Conservation (phyloP, 2,113 vertebrate species). For the Pipa parva region DNA sequence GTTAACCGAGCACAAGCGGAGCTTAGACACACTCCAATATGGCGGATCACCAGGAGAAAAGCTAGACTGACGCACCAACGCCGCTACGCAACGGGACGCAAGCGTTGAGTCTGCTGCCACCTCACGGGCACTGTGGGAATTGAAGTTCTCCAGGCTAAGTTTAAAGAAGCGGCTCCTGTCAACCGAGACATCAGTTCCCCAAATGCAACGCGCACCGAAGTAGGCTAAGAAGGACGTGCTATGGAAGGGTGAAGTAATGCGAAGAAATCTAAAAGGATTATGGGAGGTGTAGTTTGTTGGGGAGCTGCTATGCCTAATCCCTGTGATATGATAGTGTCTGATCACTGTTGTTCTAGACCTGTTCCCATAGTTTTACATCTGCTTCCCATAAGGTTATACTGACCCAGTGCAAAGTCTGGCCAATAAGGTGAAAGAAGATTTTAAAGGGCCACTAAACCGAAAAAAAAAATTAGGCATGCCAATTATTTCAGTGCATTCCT, state of each 20-base stretch:
- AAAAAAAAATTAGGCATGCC: no score
- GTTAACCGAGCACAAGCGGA: constrained; percentile 50
- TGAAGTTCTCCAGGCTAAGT: constrained; percentile 14
- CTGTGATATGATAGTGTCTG: no score
- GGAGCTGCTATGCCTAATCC: not conserved
- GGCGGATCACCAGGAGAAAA: constrained; percentile 74
- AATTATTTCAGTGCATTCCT: no score
- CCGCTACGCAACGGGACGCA: constrained; percentile 53
- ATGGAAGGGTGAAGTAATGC: not conserved
- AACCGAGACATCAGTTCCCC: constrained; percentile 33
- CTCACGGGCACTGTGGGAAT: constrained; percentile 36
- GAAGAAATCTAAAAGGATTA: not conserved
- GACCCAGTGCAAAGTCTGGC: no score
- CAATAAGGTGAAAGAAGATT: no score
- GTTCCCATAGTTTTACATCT: no score
- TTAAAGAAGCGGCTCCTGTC: rapidly evolving
- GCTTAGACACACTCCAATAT: constrained; percentile 72
- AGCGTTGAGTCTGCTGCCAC: constrained; percentile 11
- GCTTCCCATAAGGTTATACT: no score
- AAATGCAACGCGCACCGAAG: not conserved
- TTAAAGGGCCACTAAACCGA: no score
- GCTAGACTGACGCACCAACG: constrained; percentile 63
- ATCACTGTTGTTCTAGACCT: no score
- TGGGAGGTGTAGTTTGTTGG: constrained; percentile 51
- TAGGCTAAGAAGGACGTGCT: not conserved